Evolutionary conservation across 2,113 vertebrate species (phyloP).

Genomic region (Galeopterus variegatus): DNA sequence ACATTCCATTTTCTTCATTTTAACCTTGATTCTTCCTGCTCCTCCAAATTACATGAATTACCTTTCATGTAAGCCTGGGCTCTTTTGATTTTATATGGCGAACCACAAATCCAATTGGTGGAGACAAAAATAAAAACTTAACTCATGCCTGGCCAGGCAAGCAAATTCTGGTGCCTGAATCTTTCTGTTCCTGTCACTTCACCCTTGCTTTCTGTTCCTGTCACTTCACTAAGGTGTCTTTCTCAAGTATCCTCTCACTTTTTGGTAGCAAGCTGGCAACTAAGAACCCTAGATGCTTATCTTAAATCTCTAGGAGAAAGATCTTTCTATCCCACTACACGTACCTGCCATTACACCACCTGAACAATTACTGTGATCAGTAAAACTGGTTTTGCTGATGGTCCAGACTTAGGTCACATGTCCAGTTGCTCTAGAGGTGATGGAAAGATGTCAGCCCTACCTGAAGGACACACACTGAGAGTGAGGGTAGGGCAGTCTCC

Average conservation of each 20-base stretch:
- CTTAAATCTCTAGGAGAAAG: neutral
- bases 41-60: neutral
- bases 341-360: neutral
- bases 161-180: neutral
- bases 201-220: neutral
- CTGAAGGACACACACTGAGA: neutral
- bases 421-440: neutral
- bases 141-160: neutral
- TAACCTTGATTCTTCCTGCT: neutral
- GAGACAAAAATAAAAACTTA: constrained; percentile 59
- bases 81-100: constrained; percentile 44
- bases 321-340: neutral
- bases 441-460: neutral
- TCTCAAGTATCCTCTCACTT: neutral
- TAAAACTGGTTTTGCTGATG: neutral
- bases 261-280: neutral
- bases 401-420: neutral
- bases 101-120: constrained; percentile 21
- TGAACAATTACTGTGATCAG: neutral
- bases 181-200: neutral
- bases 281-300: neutral
- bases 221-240: neutral
- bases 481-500: rapidly evolving
- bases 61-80: neutral
- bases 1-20: neutral